phyloP scores from a whole-genome alignment of 2,113 vertebrate species.

The Nannobrachium achirus region DNA sequence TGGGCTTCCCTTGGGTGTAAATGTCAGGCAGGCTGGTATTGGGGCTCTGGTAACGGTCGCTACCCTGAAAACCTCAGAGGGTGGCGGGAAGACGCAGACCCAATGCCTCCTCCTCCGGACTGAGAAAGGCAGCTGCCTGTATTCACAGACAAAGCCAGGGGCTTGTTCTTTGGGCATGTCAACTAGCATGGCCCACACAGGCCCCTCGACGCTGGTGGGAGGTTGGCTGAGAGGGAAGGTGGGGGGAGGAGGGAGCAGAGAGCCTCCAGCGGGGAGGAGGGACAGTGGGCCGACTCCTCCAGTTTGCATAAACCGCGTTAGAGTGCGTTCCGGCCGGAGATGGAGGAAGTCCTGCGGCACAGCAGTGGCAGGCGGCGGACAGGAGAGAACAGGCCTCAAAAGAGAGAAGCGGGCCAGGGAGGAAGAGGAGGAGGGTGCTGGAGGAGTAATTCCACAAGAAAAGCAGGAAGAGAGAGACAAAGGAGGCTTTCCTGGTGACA shows the following conservation, averaged over 20 bases:
- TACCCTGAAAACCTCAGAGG: conserved; percentile 78
- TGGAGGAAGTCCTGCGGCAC: conserved; percentile 76
- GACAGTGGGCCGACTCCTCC: conserved; percentile 30
- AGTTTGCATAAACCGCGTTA: conserved; percentile 50
- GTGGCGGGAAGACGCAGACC: conserved; percentile 78
- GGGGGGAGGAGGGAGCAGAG: conserved; percentile 42
- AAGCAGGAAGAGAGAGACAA: conserved; percentile 61
- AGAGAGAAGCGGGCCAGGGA: conserved; percentile 45
- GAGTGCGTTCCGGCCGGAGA: conserved; percentile 69
- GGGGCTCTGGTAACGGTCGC: conserved; percentile 80
- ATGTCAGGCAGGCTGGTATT: conserved; percentile 63
- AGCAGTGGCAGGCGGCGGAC: neutral
- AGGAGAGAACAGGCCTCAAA: conserved; percentile 40
- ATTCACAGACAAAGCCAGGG: conserved; percentile 62
- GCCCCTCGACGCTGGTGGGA: conserved; percentile 52
- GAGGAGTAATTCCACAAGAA: conserved; percentile 29
- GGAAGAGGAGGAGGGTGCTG: conserved; percentile 48
- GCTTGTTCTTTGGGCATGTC: neutral
- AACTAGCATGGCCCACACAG: conserved; percentile 18
- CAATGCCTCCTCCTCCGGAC: conserved; percentile 78
- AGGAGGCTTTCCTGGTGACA: conserved; percentile 21
- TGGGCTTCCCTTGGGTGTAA: conserved; percentile 54
- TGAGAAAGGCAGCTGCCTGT: conserved; percentile 75
- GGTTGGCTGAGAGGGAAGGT: conserved; percentile 68
- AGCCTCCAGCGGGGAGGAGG: conserved; percentile 31